A percentile compares a stretch with the other conserved stretches of the same genome.
These are phyloP conservation scores for Cremastinae sp. DNA, from an alignment of 2,888 invertebrate species.

Conservation along the genomic window DNA sequence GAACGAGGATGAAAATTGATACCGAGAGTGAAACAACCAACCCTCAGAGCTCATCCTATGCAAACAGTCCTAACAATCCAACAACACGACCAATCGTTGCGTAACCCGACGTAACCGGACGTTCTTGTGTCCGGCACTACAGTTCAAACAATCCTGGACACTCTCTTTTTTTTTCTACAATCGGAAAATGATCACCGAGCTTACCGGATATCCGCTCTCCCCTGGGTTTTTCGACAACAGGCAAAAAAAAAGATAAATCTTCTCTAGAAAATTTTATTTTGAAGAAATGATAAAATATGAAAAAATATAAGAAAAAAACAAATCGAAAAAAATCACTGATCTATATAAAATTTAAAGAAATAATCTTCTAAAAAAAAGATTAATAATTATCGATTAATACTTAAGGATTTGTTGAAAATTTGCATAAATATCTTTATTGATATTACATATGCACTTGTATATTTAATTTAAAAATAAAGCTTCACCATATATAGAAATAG, in stretches of 20 bases:
- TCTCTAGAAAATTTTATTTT: slow-evolving; percentile 10
- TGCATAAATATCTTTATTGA: too few relatives aligned
- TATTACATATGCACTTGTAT: too few relatives aligned
- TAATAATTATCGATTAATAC: too few relatives aligned
- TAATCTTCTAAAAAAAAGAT: too few relatives aligned
- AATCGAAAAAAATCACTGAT: too few relatives aligned
- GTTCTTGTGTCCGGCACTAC: slow-evolving; percentile 62
- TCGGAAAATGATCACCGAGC: slow-evolving; percentile 26
- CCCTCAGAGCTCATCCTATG: slow-evolving; percentile 66
- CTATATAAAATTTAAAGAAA: too few relatives aligned
- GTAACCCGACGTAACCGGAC: slow-evolving; percentile 70
- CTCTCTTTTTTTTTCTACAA: slow-evolving; percentile 36
- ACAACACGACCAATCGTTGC: slow-evolving; percentile 62
- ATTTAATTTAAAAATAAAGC: too few relatives aligned
- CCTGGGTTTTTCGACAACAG: slow-evolving; percentile 15
- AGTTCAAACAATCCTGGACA: slow-evolving; percentile 50
- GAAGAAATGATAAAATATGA: slow-evolving; percentile 10
- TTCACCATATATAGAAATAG: too few relatives aligned
- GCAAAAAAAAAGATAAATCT: slow-evolving; percentile 38
- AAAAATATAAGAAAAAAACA: neutral
- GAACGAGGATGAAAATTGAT: slow-evolving; percentile 25
- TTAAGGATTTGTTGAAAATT: too few relatives aligned
- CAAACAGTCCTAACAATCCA: slow-evolving; percentile 64
- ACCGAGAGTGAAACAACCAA: slow-evolving; percentile 58
- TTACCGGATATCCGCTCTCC: slow-evolving; percentile 63